A percentile compares a stretch with the other conserved stretches of the same genome.
Evolutionary conservation across 2,797 vertebrate species (phyloP).

Genomic region (Rousettus madagascariensis): DNA sequence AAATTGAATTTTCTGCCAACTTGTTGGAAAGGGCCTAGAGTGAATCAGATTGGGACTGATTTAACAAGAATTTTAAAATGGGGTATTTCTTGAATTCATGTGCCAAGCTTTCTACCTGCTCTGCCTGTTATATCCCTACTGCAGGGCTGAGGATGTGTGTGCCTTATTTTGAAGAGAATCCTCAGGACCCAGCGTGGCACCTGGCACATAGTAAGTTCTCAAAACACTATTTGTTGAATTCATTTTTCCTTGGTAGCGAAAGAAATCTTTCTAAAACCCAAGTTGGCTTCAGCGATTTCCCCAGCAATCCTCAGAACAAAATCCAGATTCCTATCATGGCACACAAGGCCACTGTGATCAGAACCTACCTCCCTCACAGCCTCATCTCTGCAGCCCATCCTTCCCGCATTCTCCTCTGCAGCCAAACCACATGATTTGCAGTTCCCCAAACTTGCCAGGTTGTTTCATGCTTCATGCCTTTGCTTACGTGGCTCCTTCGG

Average conservation of each 20-base stretch:
- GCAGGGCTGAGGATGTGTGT: neutral
- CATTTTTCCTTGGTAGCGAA: neutral
- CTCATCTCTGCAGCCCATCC: neutral
- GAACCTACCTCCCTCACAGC: neutral
- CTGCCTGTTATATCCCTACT: neutral
- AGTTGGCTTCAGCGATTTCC: neutral
- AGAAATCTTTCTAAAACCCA: slow-evolving; percentile 28
- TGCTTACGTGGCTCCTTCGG: neutral
- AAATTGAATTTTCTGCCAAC: slow-evolving; percentile 11
- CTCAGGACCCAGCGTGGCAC: neutral
- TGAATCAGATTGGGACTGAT: slow-evolving; percentile 17
- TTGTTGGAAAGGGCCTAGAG: neutral
- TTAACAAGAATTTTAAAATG: slow-evolving; percentile 7
- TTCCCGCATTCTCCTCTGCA: neutral
- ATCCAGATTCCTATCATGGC: neutral
- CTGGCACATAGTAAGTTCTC: neutral
- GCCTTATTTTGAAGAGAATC: neutral
- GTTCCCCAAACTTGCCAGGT: slow-evolving; percentile 39
- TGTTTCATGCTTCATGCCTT: slow-evolving; percentile 52
- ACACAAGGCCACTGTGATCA: neutral
- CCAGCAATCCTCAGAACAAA: neutral
- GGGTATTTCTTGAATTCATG: slow-evolving; percentile 2
- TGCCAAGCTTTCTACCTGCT: slow-evolving; percentile 37
- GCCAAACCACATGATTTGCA: neutral
- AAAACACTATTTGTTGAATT: neutral